Evolutionary conservation across 2,113 vertebrate genomes (phyloP).

Genomic region (Perca fluviatilis): DNA sequence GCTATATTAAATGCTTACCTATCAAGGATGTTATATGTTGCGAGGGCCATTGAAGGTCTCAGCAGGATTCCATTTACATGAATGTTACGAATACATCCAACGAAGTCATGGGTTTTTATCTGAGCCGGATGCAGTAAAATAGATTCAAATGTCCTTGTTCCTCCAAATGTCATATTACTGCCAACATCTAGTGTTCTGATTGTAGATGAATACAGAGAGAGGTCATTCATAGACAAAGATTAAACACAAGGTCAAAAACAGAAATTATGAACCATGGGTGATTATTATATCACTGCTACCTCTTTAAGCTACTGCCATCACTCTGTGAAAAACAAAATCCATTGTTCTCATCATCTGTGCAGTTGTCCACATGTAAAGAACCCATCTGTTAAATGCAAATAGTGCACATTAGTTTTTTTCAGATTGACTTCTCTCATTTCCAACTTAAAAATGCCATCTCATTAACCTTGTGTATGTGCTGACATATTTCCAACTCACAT

Average conservation of each 20-base stretch:
- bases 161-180: constrained; percentile 81
- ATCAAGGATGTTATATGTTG: constrained; percentile 74
- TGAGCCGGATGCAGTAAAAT: constrained; percentile 73
- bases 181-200: constrained; percentile 83
- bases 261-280: background rate
- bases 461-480: background rate
- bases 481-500: constrained; percentile 69
- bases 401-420: background rate
- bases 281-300: constrained; percentile 57
- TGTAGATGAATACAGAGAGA: constrained; percentile 1
- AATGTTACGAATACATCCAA: constrained; percentile 83
- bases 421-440: background rate
- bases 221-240: background rate
- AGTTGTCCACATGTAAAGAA: constrained; percentile 83
- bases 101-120: constrained; percentile 82
- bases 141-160: constrained; percentile 75
- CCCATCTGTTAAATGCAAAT: constrained; percentile 76
- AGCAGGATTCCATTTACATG: constrained; percentile 78
- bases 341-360: constrained; percentile 67
- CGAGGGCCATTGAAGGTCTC: constrained; percentile 71
- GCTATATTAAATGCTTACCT: constrained; percentile 54
- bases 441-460: background rate
- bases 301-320: constrained; percentile 73
- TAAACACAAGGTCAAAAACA: background rate
- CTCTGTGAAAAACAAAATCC: constrained; percentile 80